Percentiles rank a stretch among this genome's conserved stretches.
phyloP scores from a whole-genome alignment of 2,113 vertebrate genomes.

The Aspiorhynchus laticeps region DNA sequence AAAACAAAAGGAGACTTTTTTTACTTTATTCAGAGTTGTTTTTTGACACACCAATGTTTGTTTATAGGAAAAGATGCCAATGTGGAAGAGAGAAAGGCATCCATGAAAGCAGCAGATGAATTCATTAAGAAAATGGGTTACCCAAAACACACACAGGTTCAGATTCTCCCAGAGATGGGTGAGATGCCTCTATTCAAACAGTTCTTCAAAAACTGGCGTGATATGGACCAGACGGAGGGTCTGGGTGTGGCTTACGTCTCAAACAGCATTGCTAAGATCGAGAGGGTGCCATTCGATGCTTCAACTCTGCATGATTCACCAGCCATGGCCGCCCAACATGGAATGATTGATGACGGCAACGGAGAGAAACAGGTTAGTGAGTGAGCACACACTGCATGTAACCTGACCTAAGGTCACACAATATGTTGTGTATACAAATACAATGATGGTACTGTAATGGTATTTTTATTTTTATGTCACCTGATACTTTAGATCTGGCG shows the following conservation, averaged over 20 bases:
- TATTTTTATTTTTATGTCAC: background rate
- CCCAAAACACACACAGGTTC: constrained; percentile 91
- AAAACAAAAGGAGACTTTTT: background rate
- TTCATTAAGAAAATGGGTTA: constrained; percentile 98
- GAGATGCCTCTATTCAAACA: constrained; percentile 98
- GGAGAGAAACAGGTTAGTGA: constrained; percentile 85
- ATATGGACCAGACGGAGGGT: constrained; percentile 89
- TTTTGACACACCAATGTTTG: background rate
- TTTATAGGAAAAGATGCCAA: constrained; percentile 87
- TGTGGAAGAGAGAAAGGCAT: constrained; percentile 88
- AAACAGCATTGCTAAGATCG: constrained; percentile 90
- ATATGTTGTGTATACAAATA: background rate
- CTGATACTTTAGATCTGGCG: constrained; percentile 89
- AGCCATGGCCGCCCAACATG: constrained; percentile 95
- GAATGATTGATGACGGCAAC: constrained; percentile 91
- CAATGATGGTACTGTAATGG: no score
- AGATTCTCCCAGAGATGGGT: constrained; percentile 90
- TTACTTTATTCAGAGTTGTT: background rate
- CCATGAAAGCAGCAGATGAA: constrained; percentile 89
- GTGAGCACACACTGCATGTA: background rate
- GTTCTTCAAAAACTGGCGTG: constrained; percentile 98
- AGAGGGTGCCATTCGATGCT: constrained; percentile 89
- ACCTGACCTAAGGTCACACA: background rate
- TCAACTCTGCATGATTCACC: constrained; percentile 85
- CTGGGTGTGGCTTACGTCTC: constrained; percentile 87